These are phyloP conservation scores for Drosophila nigromelanica DNA, from an alignment of 1,140 invertebrate species.

Conservation along the genomic window DNA sequence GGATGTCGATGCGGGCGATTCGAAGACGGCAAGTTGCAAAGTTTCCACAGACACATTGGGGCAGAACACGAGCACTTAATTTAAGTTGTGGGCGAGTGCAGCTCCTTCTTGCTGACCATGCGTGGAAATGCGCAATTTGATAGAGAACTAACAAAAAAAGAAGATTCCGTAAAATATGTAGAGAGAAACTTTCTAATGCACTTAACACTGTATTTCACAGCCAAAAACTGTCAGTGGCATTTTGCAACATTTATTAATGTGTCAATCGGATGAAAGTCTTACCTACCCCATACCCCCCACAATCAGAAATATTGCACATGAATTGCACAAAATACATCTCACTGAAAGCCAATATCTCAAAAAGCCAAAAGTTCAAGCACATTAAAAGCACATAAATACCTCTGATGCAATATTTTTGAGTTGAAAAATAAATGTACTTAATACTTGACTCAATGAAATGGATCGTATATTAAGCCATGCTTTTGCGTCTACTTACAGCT, in stretches of 20 bases:
- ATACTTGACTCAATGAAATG: no score
- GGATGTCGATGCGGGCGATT: slow-evolving; percentile 42
- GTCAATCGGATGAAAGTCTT: slow-evolving; percentile 73
- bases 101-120: slow-evolving; percentile 64
- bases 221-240: slow-evolving; percentile 68
- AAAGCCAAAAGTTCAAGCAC: background rate
- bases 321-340: background rate
- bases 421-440: no score
- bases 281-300: slow-evolving; percentile 4
- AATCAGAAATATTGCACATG: background rate
- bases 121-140: slow-evolving; percentile 66
- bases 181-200: slow-evolving; percentile 73
- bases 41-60: slow-evolving; percentile 23
- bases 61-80: slow-evolving; percentile 57
- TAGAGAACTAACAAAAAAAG: slow-evolving; percentile 31
- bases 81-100: slow-evolving; percentile 64
- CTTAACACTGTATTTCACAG: slow-evolving; percentile 72
- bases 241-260: slow-evolving; percentile 79
- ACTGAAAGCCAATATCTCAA: background rate
- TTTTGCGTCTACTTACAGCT: no score
- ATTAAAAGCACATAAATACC: background rate
- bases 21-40: slow-evolving; percentile 61
- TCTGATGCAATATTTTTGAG: no score
- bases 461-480: no score
- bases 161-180: slow-evolving; percentile 9